A percentile compares a stretch with the other conserved stretches of the same genome.
phyloP scores from a whole-genome alignment of 2,113 vertebrate species.

The Prinia subflava region DNA sequence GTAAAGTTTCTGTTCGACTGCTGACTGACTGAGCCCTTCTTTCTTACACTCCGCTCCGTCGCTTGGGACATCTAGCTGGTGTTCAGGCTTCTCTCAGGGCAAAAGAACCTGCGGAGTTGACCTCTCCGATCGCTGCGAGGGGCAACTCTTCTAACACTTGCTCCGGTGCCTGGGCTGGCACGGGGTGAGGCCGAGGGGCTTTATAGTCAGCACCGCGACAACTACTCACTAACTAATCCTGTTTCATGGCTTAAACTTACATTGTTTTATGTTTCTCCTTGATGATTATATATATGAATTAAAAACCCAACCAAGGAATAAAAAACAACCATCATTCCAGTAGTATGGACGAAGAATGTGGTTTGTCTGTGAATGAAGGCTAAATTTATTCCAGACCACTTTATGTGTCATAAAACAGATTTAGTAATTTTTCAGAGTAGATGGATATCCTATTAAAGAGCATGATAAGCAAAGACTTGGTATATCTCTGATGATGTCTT shows the following conservation, averaged over 20 bases:
- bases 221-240: not conserved
- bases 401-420: not conserved
- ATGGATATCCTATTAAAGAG: not conserved
- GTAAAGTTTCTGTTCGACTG: no score
- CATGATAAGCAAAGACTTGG: not conserved
- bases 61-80: no score
- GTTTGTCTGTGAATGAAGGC: not conserved
- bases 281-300: not conserved
- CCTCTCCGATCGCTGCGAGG: no score
- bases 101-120: no score
- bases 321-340: fast-evolving
- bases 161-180: no score
- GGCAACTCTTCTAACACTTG: no score
- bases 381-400: not conserved
- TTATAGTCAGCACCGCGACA: no score
- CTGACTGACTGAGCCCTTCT: no score
- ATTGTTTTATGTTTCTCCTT: not conserved
- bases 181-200: no score
- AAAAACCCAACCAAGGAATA: not conserved
- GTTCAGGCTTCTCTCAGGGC: no score
- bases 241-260: not conserved
- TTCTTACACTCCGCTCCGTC: no score
- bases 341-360: not conserved
- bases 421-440: not conserved
- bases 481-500: not conserved